These are phyloP conservation scores for Cinclus cinclus DNA, from an alignment of 2,113 vertebrate genomes.

Conservation along the genomic window DNA sequence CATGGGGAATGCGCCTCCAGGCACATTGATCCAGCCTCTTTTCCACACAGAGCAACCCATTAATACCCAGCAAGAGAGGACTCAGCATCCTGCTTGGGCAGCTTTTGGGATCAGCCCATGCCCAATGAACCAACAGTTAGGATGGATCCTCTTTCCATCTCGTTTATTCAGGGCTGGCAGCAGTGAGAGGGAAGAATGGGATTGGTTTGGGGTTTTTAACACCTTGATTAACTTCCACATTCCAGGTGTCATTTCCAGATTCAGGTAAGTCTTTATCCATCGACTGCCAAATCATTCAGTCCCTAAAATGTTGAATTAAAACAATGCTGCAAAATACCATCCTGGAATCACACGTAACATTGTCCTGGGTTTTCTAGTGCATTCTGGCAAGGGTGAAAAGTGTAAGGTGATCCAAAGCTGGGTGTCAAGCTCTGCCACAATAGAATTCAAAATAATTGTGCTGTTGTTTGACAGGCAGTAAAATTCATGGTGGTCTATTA, in stretches of 20 bases:
- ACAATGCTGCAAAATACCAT: background rate
- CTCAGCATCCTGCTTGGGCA: background rate
- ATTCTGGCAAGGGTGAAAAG: constrained; percentile 35
- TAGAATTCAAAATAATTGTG: constrained; percentile 65
- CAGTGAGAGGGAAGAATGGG: background rate
- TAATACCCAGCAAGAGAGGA: background rate
- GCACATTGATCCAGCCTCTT: background rate
- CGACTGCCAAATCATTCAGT: background rate
- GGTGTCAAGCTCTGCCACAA: constrained; percentile 55
- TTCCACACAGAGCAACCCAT: background rate
- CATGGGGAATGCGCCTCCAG: background rate
- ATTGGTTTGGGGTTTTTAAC: background rate
- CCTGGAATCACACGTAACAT: background rate
- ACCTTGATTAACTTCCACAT: background rate
- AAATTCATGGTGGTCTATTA: constrained; percentile 66
- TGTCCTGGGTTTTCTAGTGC: background rate
- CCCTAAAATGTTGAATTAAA: background rate
- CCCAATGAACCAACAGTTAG: rapidly evolving
- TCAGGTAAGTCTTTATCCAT: background rate
- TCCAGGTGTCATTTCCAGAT: background rate
- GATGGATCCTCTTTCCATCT: background rate
- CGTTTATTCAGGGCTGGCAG: background rate
- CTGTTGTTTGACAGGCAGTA: constrained; percentile 65
- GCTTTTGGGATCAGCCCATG: background rate
- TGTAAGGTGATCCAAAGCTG: constrained; percentile 35